Percentiles rank a stretch among this genome's conserved stretches.
These are phyloP conservation scores for Aegotheles bennettii DNA, from an alignment of 2,113 vertebrate species.

Conservation along the genomic window DNA sequence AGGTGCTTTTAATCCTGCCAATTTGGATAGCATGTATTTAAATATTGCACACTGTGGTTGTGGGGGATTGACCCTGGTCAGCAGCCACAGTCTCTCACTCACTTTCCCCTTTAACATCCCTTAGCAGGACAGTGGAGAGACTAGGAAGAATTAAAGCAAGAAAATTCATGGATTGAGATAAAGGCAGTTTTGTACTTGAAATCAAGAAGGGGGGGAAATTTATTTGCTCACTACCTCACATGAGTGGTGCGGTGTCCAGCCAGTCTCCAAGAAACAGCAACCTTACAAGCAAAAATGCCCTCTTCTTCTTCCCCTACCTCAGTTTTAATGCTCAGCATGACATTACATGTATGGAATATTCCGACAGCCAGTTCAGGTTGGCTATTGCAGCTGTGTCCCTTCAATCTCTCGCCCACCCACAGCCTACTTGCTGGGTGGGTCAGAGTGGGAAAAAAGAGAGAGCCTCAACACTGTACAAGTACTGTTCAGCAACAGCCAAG, in stretches of 20 bases:
- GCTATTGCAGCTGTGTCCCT: not conserved
- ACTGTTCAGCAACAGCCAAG: not conserved
- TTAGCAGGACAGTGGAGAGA: not conserved
- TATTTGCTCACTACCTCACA: not conserved
- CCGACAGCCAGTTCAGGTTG: not conserved
- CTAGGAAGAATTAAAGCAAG: not conserved
- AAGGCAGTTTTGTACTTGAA: not conserved
- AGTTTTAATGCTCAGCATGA: not conserved
- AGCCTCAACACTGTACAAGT: accelerated
- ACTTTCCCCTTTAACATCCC: not conserved
- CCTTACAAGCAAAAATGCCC: not conserved
- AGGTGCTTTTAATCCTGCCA: not conserved
- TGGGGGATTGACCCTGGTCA: not conserved
- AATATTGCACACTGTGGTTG: not conserved
- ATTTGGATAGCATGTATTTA: not conserved
- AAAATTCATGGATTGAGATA: not conserved
- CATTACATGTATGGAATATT: not conserved
- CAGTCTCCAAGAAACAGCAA: not conserved
- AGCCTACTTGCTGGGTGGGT: not conserved
- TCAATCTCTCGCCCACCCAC: not conserved
- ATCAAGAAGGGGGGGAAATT: not conserved
- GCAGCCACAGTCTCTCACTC: not conserved
- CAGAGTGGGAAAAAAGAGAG: not conserved
- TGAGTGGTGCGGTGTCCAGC: not conserved
- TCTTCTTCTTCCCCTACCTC: not conserved